Conservation (phyloP, 2,113 vertebrate genomes). For the Ptilorrhoa leucosticta region DNA sequence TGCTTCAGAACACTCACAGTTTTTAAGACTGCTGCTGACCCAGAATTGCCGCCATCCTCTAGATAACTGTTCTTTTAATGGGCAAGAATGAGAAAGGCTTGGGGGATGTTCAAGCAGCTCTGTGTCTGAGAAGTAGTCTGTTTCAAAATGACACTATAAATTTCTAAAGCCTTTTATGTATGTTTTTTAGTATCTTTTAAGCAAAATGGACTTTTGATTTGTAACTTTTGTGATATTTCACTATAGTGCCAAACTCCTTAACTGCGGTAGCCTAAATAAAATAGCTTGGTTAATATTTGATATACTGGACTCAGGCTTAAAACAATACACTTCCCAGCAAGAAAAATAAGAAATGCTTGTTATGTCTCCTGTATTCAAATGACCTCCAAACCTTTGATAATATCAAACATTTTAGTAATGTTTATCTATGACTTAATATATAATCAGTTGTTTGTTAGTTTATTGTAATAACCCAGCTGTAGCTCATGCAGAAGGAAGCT, state of each 20-base stretch:
- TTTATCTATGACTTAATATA: conserved; percentile 35
- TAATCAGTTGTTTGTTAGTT: conserved; percentile 23
- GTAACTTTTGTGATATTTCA: background rate
- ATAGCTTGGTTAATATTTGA: background rate
- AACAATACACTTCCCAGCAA: background rate
- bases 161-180: background rate
- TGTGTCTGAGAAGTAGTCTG: background rate
- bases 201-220: background rate
- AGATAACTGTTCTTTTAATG: background rate
- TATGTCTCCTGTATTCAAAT: background rate
- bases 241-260: background rate
- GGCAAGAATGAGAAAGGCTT: background rate
- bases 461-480: background rate
- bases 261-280: conserved; percentile 8
- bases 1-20: background rate
- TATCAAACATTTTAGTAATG: background rate
- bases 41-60: background rate
- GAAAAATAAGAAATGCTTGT: background rate
- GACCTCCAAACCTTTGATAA: conserved; percentile 5
- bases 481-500: background rate
- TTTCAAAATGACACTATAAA: background rate
- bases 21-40: background rate
- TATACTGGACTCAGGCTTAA: background rate
- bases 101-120: background rate
- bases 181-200: background rate